Evolutionary conservation across 2,888 invertebrate species (phyloP).

Genomic region (Timandra comae): DNA sequence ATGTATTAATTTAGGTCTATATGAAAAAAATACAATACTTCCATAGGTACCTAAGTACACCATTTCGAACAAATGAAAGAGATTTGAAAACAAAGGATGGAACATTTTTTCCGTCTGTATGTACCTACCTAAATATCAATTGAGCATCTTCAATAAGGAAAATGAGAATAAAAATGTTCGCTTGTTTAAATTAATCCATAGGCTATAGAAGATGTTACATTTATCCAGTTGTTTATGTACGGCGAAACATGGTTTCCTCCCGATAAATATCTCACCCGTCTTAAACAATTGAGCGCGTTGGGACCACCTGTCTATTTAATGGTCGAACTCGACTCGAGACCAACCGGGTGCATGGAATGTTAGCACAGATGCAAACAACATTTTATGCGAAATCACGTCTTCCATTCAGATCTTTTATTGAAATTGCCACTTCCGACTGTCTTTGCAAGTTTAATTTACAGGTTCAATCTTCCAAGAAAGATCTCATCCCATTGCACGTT

Average conservation of each 20-base stretch:
- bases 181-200: no score
- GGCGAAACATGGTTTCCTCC: no score
- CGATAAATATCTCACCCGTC: no score
- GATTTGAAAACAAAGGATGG: background rate
- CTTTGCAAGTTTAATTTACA: constrained; percentile 27
- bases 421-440: constrained; percentile 21
- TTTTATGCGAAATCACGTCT: constrained; percentile 35
- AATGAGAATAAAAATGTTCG: no score
- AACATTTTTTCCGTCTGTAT: constrained; percentile 1
- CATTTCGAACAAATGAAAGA: background rate
- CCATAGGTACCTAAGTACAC: no score
- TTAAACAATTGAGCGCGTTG: no score
- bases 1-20: no score
- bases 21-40: no score
- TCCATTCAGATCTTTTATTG: constrained; percentile 19
- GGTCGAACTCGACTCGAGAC: constrained; percentile 15
- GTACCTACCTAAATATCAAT: no score
- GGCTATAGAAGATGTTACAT: no score
- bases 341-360: constrained; percentile 18
- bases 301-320: background rate
- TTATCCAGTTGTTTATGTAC: no score
- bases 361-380: constrained; percentile 30
- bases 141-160: no score
- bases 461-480: constrained; percentile 12
- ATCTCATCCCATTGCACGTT: constrained; percentile 22